A percentile compares a stretch with the other conserved stretches of the same genome.
Conservation (phyloP, 2,113 vertebrate species). For the Hemiprocne comata region DNA sequence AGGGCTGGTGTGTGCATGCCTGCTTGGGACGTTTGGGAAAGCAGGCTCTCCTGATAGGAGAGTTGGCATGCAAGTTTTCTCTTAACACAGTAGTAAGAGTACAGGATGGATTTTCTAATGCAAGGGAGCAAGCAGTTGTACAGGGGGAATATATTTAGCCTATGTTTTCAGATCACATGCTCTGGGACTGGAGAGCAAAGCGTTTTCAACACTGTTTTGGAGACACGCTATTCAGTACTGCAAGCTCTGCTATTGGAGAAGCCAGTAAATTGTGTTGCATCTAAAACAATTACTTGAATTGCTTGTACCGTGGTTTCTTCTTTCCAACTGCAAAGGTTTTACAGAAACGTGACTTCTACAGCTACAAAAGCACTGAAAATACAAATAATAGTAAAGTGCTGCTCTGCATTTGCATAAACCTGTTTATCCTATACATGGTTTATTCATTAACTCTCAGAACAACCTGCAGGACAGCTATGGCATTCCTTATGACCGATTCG, state of each 20-base stretch:
- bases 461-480: constrained; percentile 49
- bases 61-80: background rate
- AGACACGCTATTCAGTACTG: background rate
- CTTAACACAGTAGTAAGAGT: background rate
- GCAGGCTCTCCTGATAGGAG: background rate
- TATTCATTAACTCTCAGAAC: constrained; percentile 57
- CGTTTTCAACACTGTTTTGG: background rate
- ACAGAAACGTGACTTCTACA: background rate
- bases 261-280: background rate
- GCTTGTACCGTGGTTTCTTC: background rate
- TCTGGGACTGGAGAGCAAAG: constrained; percentile 6
- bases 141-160: constrained; percentile 37
- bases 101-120: constrained; percentile 21
- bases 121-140: background rate
- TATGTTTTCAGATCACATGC: constrained; percentile 36
- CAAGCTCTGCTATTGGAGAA: background rate
- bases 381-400: constrained; percentile 23
- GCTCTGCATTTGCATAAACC: constrained; percentile 45
- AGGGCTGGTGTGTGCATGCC: rapidly evolving
- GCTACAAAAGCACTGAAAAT: constrained; percentile 11
- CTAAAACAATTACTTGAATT: constrained; percentile 24
- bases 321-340: constrained; percentile 17
- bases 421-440: constrained; percentile 51
- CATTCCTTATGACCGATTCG: background rate
- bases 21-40: background rate